Evolutionary conservation across 1,140 invertebrate genomes (phyloP).

Genomic region (Neodiprion fabricii): DNA sequence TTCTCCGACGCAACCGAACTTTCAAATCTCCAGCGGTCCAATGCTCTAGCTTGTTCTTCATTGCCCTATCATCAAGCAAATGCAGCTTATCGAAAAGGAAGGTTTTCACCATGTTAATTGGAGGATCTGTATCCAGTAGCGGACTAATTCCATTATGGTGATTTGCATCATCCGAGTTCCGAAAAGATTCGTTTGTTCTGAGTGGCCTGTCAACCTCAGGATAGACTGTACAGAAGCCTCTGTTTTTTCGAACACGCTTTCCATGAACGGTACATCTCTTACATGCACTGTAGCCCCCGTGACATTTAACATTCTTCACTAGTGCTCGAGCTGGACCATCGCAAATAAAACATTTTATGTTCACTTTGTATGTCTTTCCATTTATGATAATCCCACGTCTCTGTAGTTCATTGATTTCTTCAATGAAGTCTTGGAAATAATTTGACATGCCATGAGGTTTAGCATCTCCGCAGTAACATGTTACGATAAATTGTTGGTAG

Average conservation of each 20-base stretch:
- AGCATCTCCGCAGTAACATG: constrained; percentile 20
- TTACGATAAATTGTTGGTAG: constrained; percentile 27
- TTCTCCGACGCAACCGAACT: constrained; percentile 17
- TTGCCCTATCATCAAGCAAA: constrained; percentile 16
- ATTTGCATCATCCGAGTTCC: background rate
- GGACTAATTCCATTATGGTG: constrained; percentile 12
- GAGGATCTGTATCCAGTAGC: constrained; percentile 8
- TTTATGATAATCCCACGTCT: no score
- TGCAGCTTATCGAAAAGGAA: constrained; percentile 29
- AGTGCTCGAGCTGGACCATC: constrained; percentile 21
- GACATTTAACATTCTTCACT: constrained; percentile 15
- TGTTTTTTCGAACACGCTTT: background rate
- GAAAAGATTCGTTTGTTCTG: constrained; percentile 14
- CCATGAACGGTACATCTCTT: constrained; percentile 20
- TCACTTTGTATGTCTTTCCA: background rate
- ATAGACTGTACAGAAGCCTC: background rate
- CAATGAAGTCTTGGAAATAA: constrained; percentile 24
- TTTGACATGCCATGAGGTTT: constrained; percentile 19
- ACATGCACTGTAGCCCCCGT: constrained; percentile 19
- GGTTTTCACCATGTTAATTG: constrained; percentile 17
- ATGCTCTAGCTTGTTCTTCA: constrained; percentile 7
- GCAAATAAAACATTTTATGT: constrained; percentile 16
- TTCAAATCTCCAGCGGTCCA: constrained; percentile 4
- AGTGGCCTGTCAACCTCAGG: background rate
- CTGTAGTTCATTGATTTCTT: no score